Conservation (phyloP, 2,888 invertebrate genomes). For the Zhengitettix transpicula region DNA sequence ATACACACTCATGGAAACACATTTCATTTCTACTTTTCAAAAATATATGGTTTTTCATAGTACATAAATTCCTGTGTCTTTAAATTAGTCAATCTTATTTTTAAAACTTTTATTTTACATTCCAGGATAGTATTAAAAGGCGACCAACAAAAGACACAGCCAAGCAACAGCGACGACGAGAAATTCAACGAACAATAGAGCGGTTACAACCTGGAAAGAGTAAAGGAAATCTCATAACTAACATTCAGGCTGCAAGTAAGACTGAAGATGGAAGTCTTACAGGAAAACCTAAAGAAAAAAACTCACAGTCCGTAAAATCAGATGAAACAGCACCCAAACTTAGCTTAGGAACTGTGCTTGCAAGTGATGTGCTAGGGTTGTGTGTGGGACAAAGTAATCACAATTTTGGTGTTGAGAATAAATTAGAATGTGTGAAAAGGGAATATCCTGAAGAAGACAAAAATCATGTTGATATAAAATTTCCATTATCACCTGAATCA, state of each 20-base stretch:
- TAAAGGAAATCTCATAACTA: constrained; percentile 61
- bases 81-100: too few relatives aligned
- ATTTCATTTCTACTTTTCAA: too few relatives aligned
- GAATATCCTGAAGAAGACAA: constrained; percentile 3
- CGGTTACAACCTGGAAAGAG: constrained; percentile 72
- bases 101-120: neutral
- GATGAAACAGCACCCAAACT: constrained; percentile 57
- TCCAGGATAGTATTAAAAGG: constrained; percentile 20
- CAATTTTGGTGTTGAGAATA: constrained; percentile 35
- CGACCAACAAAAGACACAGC: constrained; percentile 16
- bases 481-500: neutral
- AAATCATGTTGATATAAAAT: neutral
- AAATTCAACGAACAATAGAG: constrained; percentile 68
- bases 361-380: constrained; percentile 47
- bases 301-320: constrained; percentile 6
- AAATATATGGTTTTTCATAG: too few relatives aligned
- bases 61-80: too few relatives aligned
- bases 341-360: constrained; percentile 69
- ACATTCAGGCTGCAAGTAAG: constrained; percentile 34
- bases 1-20: too few relatives aligned
- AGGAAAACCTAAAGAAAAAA: constrained; percentile 8
- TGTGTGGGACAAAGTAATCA: constrained; percentile 33
- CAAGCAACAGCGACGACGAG: constrained; percentile 27
- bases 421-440: constrained; percentile 16
- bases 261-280: constrained; percentile 40